Evolutionary conservation across 2,888 invertebrate species (phyloP), one percentile per base, ranked within the genome.

Genomic region (Hoplodrina blanda): DNA sequence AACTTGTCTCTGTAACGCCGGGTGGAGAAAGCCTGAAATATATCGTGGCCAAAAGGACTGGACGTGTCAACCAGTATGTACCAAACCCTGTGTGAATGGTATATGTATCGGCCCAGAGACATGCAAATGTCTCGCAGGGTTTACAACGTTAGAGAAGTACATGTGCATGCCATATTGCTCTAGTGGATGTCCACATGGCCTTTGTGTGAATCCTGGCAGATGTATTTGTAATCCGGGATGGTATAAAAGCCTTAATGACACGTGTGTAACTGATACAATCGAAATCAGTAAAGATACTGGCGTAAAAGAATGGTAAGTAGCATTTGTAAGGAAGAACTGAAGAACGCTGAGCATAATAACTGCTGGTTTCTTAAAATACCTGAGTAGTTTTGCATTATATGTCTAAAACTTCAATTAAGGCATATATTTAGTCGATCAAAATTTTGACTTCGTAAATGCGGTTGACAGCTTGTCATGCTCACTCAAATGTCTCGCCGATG

Each of bases 171-270:
- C 67, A 33, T 13, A 44, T 11, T 68, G 67, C 55, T 53, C 55
- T 41, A 41, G 49, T 33, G 65, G 62, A 17, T 71, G 70, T 49
- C 11, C 6, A 11, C 53, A 78, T 56, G 77, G 77, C 13, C 44
- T 0, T 4, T 77, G 79, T 30, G 44, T 54, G 10, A 56, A 30
- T 25, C 77, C 77, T 15, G 65, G 19, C n/a, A 60, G 6, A 0
- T 78, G 77, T 3, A 17, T 44, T 13, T 78, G 77, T 56, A 49
- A 66, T 57, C 25, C 49, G 0, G 79, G 76, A 46, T 79, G 79
- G 67, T 49, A 44, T 17, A 77, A 5, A 37, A 75, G 25, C 37
- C 7, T 46, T 10, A 60, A 44, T 15, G 20, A 50, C 13, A 30
- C 49, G 5, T 73, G 78, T 50, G n/a, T 50, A 10, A 25, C 17